phyloP scores from a whole-genome alignment of 2,888 invertebrate genomes.

The Leptopilina drosophilae region DNA sequence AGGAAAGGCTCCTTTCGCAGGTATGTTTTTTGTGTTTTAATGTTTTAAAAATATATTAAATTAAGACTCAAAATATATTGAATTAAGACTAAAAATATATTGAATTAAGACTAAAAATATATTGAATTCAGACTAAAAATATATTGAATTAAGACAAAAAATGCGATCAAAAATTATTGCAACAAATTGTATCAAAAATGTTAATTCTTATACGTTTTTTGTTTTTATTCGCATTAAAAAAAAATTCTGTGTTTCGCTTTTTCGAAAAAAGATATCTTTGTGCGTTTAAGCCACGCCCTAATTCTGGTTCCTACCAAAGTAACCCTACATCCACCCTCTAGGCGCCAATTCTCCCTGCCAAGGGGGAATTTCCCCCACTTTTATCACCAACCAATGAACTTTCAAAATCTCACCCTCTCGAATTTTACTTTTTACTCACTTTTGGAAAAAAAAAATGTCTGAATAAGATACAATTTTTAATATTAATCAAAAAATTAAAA shows the following conservation, averaged over 20 bases:
- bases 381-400: conserved; percentile 4
- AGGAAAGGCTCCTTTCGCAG: not conserved
- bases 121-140: no score
- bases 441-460: not conserved
- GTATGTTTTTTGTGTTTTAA: not conserved
- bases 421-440: not conserved
- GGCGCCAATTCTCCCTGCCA: conserved; percentile 18
- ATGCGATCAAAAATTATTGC: no score
- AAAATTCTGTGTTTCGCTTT: not conserved
- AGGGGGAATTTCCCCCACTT: not conserved
- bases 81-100: no score
- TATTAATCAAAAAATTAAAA: no score
- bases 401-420: not conserved
- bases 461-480: no score
- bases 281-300: conserved; percentile 20
- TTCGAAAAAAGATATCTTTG: conserved; percentile 1
- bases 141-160: no score
- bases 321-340: conserved; percentile 9
- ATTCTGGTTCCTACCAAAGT: not conserved
- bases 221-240: not conserved
- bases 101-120: no score
- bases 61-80: no score
- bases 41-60: no score
- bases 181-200: no score
- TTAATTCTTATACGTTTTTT: not conserved